These are phyloP conservation scores for Notamacropus eugenii DNA, from an alignment of 2,797 vertebrate genomes.

Conservation along the genomic window DNA sequence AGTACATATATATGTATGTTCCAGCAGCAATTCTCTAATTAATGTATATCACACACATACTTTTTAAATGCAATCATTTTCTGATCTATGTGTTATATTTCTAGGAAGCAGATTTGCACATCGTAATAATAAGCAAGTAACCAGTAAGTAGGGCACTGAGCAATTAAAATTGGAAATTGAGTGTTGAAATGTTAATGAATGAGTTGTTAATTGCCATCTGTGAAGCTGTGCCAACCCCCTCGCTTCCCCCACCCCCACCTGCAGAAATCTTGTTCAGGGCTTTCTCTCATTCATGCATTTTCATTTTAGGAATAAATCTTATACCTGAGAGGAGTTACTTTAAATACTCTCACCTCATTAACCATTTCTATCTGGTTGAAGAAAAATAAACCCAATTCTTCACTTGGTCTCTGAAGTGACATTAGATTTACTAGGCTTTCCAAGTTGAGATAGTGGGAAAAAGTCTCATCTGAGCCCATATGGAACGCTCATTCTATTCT, in stretches of 20 bases:
- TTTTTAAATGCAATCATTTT: constrained; percentile 8
- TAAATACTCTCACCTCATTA: background rate
- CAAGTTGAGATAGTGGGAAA: background rate
- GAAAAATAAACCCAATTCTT: background rate
- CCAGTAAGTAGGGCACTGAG: constrained; percentile 60
- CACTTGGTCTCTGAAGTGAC: background rate
- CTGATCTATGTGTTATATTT: background rate
- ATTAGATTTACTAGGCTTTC: background rate
- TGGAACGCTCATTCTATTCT: background rate
- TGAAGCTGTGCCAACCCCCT: background rate
- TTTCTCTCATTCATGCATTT: background rate
- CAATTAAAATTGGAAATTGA: constrained; percentile 71
- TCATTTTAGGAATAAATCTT: background rate
- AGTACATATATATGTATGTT: background rate
- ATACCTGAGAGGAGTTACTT: background rate
- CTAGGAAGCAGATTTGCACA: background rate
- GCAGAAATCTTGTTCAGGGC: background rate
- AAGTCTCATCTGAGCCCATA: background rate
- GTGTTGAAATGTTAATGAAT: constrained; percentile 67
- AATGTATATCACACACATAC: background rate
- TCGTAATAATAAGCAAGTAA: constrained; percentile 7
- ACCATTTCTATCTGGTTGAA: background rate
- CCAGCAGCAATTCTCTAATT: background rate
- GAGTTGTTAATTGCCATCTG: constrained; percentile 64
- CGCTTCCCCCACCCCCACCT: too few relatives aligned